Evolutionary conservation across 2,888 invertebrate genomes (phyloP).

Genomic region (Nesidiocoris tenuis): DNA sequence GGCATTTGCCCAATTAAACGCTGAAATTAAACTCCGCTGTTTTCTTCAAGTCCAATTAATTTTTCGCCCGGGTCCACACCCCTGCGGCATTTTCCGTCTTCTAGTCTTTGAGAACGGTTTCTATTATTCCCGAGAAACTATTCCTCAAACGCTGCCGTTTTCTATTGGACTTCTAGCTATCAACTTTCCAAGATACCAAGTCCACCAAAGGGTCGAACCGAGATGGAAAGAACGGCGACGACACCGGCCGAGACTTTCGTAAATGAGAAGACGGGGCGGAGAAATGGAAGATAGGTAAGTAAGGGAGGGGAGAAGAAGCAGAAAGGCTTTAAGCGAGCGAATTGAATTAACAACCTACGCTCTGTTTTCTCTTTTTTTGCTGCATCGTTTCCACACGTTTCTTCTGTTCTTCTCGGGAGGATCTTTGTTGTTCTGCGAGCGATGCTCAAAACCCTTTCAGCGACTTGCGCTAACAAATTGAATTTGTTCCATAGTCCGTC

Average conservation of each 20-base stretch:
- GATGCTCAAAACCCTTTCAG: background rate
- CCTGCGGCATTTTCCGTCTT: too few relatives aligned
- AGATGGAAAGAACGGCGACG: background rate
- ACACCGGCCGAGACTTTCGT: background rate
- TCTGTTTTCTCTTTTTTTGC: slow-evolving; percentile 14
- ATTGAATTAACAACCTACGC: slow-evolving; percentile 26
- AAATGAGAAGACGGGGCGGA: background rate
- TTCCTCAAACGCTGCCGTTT: background rate
- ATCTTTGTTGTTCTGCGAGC: slow-evolving; percentile 11
- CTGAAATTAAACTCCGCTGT: too few relatives aligned
- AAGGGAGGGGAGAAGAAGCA: background rate
- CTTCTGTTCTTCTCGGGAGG: background rate
- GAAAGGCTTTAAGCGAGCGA: slow-evolving; percentile 10
- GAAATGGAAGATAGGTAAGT: background rate
- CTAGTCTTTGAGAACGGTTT: too few relatives aligned
- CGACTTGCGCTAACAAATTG: slow-evolving; percentile 7
- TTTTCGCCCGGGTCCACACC: too few relatives aligned
- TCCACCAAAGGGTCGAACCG: background rate
- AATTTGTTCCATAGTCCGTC: slow-evolving; percentile 20
- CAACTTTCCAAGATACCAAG: background rate
- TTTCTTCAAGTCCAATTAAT: too few relatives aligned
- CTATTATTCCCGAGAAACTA: background rate
- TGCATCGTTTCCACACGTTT: slow-evolving; percentile 9
- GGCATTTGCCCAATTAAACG: too few relatives aligned
- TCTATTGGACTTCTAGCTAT: background rate